phyloP scores from a whole-genome alignment of 2,113 vertebrate genomes.

The Melanerpes formicivorus region DNA sequence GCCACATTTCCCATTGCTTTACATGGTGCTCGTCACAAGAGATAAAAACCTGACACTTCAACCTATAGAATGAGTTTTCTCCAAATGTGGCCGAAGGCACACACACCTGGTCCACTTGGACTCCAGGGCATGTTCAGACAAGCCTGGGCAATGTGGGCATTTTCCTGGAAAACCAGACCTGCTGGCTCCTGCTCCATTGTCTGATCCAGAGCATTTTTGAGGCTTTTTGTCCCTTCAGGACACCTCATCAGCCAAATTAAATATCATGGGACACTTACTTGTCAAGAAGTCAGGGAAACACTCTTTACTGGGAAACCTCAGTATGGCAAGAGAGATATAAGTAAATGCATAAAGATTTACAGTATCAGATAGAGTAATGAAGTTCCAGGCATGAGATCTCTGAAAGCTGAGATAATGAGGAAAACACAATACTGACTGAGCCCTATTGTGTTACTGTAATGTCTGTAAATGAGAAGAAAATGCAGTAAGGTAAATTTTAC shows the following conservation, averaged over 20 bases:
- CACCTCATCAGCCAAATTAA: neutral
- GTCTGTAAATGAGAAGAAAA: conserved; percentile 27
- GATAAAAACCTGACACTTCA: too few relatives aligned
- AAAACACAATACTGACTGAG: conserved; percentile 6
- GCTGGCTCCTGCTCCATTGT: too few relatives aligned
- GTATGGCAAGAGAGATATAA: neutral
- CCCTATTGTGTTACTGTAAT: neutral
- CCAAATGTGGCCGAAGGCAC: too few relatives aligned
- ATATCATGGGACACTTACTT: neutral
- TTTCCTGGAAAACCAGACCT: too few relatives aligned
- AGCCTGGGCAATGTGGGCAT: too few relatives aligned
- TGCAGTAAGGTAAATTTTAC: neutral
- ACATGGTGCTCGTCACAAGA: too few relatives aligned
- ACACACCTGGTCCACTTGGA: too few relatives aligned
- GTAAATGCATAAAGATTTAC: neutral
- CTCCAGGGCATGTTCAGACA: too few relatives aligned
- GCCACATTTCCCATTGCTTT: too few relatives aligned
- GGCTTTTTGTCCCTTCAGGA: too few relatives aligned
- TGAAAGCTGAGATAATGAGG: conserved; percentile 37
- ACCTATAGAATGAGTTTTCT: too few relatives aligned
- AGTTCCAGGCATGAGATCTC: neutral
- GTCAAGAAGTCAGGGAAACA: neutral
- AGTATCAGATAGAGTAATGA: conserved; percentile 9
- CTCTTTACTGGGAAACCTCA: neutral
- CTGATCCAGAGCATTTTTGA: too few relatives aligned